Evolutionary conservation across 2,797 vertebrate genomes (phyloP).

Genomic region (Phoxinus dragarum): DNA sequence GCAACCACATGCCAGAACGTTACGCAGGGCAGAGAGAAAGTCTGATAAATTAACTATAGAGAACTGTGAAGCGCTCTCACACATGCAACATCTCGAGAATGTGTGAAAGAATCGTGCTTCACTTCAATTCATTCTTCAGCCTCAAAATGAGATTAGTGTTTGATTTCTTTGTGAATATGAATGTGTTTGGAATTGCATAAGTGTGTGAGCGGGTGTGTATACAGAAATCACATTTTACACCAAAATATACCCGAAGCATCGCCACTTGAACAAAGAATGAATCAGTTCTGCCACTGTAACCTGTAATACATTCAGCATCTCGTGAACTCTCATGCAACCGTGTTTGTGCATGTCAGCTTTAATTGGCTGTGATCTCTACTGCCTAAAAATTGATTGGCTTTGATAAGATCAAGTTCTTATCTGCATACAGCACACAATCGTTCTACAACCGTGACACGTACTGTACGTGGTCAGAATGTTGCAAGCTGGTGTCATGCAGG

Average conservation of each 20-base stretch:
- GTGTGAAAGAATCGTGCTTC: conserved; percentile 6
- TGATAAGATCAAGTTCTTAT: conserved; percentile 57
- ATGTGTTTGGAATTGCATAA: conserved; percentile 25
- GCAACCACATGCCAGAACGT: conserved; percentile 48
- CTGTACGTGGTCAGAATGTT: not conserved
- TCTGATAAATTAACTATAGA: conserved; percentile 35
- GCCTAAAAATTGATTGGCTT: conserved; percentile 47
- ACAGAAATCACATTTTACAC: conserved; percentile 2
- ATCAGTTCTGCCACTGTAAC: conserved; percentile 11
- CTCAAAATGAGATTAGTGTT: conserved; percentile 23
- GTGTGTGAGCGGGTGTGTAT: not conserved
- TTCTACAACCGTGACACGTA: conserved; percentile 43
- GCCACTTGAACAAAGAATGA: not conserved
- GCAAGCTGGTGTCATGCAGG: conserved; percentile 5
- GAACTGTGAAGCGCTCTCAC: conserved; percentile 28
- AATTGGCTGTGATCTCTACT: conserved; percentile 48
- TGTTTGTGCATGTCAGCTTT: conserved; percentile 27
- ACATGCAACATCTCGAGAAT: conserved; percentile 10
- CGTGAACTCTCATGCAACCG: not conserved
- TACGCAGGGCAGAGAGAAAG: conserved; percentile 1
- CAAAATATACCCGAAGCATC: not conserved
- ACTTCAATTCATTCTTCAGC: conserved; percentile 28
- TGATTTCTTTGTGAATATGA: conserved; percentile 18
- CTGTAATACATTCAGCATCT: not conserved
- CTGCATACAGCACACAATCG: conserved; percentile 35